Evolutionary conservation across 2,888 invertebrate species (phyloP).

Genomic region (Eupelmus urozonus): DNA sequence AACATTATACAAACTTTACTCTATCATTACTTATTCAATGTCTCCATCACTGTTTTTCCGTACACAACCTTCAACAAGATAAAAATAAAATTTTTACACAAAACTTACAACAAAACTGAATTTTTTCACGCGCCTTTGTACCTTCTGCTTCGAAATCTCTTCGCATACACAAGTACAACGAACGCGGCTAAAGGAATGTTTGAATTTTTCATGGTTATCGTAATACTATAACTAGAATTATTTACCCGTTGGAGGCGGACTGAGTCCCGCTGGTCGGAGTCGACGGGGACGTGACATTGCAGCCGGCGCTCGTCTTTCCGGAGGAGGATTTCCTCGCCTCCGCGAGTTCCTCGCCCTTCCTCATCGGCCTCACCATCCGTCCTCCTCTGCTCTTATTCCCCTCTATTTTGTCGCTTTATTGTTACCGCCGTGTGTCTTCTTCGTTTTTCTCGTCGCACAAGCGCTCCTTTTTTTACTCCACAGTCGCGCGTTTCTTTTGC

Average conservation of each 20-base stretch:
- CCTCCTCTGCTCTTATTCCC: constrained; percentile 3
- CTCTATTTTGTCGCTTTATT: constrained; percentile 10
- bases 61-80: background rate
- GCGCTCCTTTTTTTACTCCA: too few species aligned
- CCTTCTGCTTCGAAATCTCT: too few species aligned
- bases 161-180: too few species aligned
- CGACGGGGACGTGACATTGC: constrained; percentile 14
- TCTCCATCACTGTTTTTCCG: background rate
- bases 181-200: too few species aligned
- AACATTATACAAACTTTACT: background rate
- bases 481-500: background rate
- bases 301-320: constrained; percentile 51
- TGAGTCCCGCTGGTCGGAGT: constrained; percentile 9
- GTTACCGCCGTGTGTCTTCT: too few species aligned
- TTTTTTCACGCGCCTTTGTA: background rate
- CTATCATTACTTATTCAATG: background rate
- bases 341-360: constrained; percentile 62
- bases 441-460: background rate
- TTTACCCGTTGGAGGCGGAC: constrained; percentile 71
- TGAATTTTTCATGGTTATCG: too few species aligned
- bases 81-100: constrained; percentile 9
- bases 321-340: constrained; percentile 60
- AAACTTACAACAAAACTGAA: background rate
- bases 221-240: constrained; percentile 54
- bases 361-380: constrained; percentile 62